phyloP scores from a whole-genome alignment of 2,113 vertebrate species.

The Gorsachius goisagi region DNA sequence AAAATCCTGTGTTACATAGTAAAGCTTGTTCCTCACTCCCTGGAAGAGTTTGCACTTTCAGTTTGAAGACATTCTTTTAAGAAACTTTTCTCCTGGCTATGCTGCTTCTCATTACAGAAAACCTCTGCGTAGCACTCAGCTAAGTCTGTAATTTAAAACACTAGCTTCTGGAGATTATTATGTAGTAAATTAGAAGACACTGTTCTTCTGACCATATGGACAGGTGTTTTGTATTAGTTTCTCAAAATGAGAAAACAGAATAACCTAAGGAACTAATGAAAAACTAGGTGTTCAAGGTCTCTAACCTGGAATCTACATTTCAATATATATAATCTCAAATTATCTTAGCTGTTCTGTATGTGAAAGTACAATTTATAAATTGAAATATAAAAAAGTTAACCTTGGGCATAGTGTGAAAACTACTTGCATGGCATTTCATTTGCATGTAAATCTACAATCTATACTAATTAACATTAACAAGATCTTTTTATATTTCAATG shows the following conservation, averaged over 20 bases:
- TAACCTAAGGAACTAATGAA: background rate
- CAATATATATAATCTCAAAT: background rate
- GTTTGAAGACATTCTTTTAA: background rate
- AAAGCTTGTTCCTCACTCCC: background rate
- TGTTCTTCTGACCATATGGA: background rate
- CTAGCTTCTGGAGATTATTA: background rate
- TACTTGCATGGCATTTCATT: background rate
- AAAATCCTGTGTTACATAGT: background rate
- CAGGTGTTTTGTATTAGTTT: background rate
- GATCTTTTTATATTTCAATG: background rate
- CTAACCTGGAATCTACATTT: background rate
- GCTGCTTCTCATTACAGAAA: background rate
- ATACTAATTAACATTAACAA: background rate
- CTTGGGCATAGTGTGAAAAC: background rate
- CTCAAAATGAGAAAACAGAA: background rate
- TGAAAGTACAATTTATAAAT: background rate
- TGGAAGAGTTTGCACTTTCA: background rate
- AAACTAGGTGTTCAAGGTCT: background rate
- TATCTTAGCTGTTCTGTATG: background rate
- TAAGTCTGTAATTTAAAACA: background rate
- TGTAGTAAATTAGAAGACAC: background rate
- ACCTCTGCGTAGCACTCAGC: background rate
- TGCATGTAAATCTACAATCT: background rate
- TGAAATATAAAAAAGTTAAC: background rate
- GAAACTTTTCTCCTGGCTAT: background rate